A percentile compares a stretch with the other conserved stretches of the same genome.
These are phyloP conservation scores for Anneissia japonica DNA, from an alignment of 35 echinoderm and acorn worm species.

Conservation along the genomic window DNA sequence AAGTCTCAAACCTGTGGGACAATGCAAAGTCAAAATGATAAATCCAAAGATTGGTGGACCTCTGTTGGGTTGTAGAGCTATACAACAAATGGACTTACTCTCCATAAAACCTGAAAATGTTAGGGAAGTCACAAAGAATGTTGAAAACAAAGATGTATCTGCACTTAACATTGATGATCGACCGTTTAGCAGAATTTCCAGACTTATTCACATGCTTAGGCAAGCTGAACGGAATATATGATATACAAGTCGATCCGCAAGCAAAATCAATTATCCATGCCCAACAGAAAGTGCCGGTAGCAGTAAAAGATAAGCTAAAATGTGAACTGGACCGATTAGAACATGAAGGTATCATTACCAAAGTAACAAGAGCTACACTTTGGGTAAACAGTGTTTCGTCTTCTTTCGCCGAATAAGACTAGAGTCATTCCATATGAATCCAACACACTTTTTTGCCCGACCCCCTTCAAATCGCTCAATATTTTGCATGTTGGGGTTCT, in stretches of 20 bases:
- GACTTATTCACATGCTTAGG: constrained; percentile 62
- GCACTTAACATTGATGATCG: no score
- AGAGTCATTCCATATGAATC: no score
- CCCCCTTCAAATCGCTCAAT: no score
- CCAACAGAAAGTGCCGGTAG: constrained; percentile 43
- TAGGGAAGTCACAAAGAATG: no score
- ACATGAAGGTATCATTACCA: constrained; percentile 28
- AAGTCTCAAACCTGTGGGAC: constrained; percentile 17
- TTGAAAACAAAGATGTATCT: no score
- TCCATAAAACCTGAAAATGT: no score
- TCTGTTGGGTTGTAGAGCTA: constrained; percentile 33
- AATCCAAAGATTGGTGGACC: constrained; percentile 79
- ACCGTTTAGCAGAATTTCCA: constrained; percentile 19
- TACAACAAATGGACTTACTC: constrained; percentile 53
- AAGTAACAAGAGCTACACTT: constrained; percentile 40
- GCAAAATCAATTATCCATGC: constrained; percentile 46
- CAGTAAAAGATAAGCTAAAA: constrained; percentile 44
- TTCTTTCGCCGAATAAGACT: no score
- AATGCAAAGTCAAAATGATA: constrained; percentile 39
- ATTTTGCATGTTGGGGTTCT: no score
- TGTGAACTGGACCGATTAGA: constrained; percentile 36
- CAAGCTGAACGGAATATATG: constrained; percentile 39
- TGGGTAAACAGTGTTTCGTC: constrained; percentile 72
- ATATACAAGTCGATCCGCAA: constrained; percentile 27
- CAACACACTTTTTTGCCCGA: no score